phyloP scores from a whole-genome alignment of 2,797 vertebrate genomes.

The Synanceia verrucosa region DNA sequence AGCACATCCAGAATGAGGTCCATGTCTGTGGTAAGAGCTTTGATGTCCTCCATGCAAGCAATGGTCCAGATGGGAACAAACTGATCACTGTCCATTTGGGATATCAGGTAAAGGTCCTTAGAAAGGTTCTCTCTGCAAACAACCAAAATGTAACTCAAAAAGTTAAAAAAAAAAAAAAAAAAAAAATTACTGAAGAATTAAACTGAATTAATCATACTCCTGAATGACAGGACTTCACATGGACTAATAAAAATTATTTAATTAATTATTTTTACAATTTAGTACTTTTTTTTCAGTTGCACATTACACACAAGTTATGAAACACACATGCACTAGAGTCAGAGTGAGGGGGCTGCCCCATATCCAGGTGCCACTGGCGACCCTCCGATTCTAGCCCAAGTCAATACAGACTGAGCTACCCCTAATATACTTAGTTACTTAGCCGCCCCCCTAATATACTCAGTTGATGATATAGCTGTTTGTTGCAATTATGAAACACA shows the following conservation, averaged over 20 bases:
- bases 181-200: neutral
- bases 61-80: constrained; percentile 97
- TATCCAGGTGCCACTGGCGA: no score
- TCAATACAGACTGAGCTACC: no score
- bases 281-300: no score
- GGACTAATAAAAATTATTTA: no score
- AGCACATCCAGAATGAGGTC: constrained; percentile 95
- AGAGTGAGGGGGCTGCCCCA: no score
- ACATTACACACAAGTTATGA: no score
- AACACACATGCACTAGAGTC: no score
- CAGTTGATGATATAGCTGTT: neutral
- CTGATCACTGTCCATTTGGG: constrained; percentile 99
- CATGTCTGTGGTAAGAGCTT: constrained; percentile 92
- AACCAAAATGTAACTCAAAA: constrained; percentile 7
- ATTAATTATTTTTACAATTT: no score
- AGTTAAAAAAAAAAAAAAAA: no score
- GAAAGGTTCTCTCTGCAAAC: constrained; percentile 92
- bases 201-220: neutral
- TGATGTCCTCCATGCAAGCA: constrained; percentile 96
- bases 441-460: no score
- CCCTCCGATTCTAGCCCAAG: no score
- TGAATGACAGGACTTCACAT: neutral
- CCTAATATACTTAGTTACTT: no score
- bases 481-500: neutral
- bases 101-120: constrained; percentile 97